These are phyloP conservation scores for Pangasius sanitwongsei DNA, from an alignment of 2,797 vertebrate genomes.

Conservation along the genomic window DNA sequence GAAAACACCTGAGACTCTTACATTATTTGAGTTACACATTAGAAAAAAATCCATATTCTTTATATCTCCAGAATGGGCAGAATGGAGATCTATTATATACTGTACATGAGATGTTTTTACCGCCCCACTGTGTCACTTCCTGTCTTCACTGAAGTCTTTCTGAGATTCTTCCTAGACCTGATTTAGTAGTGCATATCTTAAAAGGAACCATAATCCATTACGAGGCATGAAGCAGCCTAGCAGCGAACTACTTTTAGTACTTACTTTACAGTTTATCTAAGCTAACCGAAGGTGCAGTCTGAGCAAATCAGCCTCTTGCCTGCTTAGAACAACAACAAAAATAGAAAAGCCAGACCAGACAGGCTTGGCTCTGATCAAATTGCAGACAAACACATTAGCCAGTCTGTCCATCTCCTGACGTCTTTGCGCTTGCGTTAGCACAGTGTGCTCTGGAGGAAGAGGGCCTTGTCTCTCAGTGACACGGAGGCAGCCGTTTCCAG, in stretches of 20 bases:
- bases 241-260: neutral
- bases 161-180: neutral
- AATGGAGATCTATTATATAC: neutral
- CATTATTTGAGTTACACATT: neutral
- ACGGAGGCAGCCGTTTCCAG: slow-evolving; percentile 33
- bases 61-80: neutral
- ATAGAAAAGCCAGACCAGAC: slow-evolving; percentile 55
- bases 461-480: slow-evolving; percentile 27
- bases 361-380: slow-evolving; percentile 63
- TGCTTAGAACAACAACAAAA: slow-evolving; percentile 1
- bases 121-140: neutral
- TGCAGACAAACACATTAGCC: slow-evolving; percentile 65
- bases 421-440: slow-evolving; percentile 48
- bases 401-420: slow-evolving; percentile 58
- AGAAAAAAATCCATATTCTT: neutral
- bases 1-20: neutral
- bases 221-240: neutral
- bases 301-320: slow-evolving; percentile 49
- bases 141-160: neutral
- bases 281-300: slow-evolving; percentile 35
- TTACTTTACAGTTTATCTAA: slow-evolving; percentile 42
- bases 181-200: neutral
- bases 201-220: neutral
- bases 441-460: slow-evolving; percentile 13
- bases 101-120: neutral